These are phyloP conservation scores for Rhynchomys soricoides DNA, from an alignment of 2,113 vertebrate genomes.

Conservation along the genomic window DNA sequence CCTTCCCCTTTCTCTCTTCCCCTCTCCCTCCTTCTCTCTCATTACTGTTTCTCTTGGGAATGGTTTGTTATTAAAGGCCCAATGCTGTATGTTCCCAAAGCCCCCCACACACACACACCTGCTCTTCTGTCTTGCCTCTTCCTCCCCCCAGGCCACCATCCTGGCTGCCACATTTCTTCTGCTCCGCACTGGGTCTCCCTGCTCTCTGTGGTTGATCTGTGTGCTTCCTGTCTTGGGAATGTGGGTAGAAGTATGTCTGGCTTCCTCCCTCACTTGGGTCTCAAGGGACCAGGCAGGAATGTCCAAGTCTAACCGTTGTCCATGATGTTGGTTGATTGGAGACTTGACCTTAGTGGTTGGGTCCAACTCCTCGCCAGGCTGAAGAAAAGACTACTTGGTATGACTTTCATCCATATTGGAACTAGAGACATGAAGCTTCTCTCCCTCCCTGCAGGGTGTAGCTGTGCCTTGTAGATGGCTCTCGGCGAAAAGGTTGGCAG, in stretches of 20 bases:
- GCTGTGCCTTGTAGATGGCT: neutral
- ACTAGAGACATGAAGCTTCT: fast-evolving
- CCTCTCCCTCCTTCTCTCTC: neutral
- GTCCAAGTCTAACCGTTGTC: neutral
- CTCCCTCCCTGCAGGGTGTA: neutral
- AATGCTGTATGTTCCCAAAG: neutral
- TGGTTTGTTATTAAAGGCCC: neutral
- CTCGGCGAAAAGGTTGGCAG: neutral
- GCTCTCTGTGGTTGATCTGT: neutral
- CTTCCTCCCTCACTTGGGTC: neutral
- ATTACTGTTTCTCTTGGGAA: neutral
- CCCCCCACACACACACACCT: neutral
- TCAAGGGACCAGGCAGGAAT: neutral
- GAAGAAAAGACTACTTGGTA: neutral
- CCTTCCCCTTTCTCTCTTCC: no score
- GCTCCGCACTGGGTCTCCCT: neutral
- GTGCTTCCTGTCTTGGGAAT: neutral
- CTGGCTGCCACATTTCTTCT: neutral
- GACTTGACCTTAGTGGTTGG: fast-evolving
- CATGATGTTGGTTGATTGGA: neutral
- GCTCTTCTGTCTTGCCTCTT: neutral
- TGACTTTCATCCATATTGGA: neutral
- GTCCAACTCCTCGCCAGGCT: neutral
- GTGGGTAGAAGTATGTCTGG: neutral
- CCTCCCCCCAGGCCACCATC: neutral